phyloP scores from a whole-genome alignment of 2,113 vertebrate species.

The Corythaixoides concolor region DNA sequence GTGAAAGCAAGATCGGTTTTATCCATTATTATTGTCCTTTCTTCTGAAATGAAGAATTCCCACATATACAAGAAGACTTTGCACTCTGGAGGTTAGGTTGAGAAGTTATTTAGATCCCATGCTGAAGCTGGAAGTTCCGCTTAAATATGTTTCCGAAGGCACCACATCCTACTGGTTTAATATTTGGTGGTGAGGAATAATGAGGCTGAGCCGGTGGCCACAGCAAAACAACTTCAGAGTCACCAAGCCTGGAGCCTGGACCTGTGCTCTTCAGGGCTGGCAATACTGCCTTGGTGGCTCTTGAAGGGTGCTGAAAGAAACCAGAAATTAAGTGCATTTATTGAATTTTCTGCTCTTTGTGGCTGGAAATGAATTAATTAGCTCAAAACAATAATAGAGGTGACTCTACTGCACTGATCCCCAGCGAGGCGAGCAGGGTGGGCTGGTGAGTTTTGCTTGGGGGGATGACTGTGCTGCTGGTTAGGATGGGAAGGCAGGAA shows the following conservation, averaged over 20 bases:
- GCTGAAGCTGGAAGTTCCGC: background rate
- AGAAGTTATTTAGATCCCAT: background rate
- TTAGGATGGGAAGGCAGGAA: background rate
- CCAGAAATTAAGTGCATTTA: background rate
- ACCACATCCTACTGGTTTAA: background rate
- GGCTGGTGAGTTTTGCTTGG: background rate
- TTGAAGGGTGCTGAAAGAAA: background rate
- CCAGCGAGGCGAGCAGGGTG: background rate
- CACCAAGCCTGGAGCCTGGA: background rate
- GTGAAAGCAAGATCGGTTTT: background rate
- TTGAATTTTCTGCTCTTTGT: background rate
- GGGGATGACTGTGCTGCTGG: background rate
- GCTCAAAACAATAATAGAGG: background rate
- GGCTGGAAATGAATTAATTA: background rate
- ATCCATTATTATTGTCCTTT: background rate
- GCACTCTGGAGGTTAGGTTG: background rate
- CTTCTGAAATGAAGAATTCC: background rate
- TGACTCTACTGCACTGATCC: background rate
- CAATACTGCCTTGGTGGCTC: background rate
- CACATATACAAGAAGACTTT: rapidly evolving
- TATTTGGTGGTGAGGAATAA: background rate
- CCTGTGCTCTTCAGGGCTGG: background rate
- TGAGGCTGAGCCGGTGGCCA: background rate
- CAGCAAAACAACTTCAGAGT: background rate
- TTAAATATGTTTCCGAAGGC: background rate